Evolutionary conservation across 2,888 invertebrate genomes (phyloP), one percentile per base, ranked within the genome.

Genomic region (Rotaria macrura): DNA sequence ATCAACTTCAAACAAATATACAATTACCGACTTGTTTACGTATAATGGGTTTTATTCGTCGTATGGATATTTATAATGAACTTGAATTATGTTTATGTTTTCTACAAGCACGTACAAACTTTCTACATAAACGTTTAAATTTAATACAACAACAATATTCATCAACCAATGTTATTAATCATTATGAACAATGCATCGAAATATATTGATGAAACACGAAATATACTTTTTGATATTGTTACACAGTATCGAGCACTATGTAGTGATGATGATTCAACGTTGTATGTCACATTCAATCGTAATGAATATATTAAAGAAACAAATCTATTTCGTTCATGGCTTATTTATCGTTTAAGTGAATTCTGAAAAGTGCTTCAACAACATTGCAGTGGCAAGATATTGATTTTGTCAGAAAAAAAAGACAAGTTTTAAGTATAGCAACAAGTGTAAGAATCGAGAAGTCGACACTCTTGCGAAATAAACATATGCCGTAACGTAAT

Each of bases 221-320:
- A 96, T 65, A 95, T 96, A 91, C 92, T 97, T 83, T 97, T 97
- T 90, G 96, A 96, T 91, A 95, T 97, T 87, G 94, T 96, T 87
- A 97, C 96, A 0, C 97, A 97, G 89, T 97, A 96, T 90, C 93
- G 95, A 89, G 96, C 97, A 4, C 95, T 97, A 90, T 97, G 97
- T 91, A 94, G 94, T 87, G 95, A 95, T 88, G 94, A 94, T 87
- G 94, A 94, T 88, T 92, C 93, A 43, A 79, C 79, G 43, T 43
- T 79, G 9, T 79, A 79, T 79, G 79, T 79, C 3, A 79, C 79
- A 79, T 79, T 79, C 43, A 79, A 79, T 79, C 40, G 79, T 43
- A 79, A 79, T 79, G 79, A 79, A 79, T 79, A n/a, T 79, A 79
- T 79, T 79, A 79, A 79, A 79, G 79, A 79, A 79, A 79, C 79